phyloP scores from a whole-genome alignment of 2,113 vertebrate species.

The Lethenteron reissneri region DNA sequence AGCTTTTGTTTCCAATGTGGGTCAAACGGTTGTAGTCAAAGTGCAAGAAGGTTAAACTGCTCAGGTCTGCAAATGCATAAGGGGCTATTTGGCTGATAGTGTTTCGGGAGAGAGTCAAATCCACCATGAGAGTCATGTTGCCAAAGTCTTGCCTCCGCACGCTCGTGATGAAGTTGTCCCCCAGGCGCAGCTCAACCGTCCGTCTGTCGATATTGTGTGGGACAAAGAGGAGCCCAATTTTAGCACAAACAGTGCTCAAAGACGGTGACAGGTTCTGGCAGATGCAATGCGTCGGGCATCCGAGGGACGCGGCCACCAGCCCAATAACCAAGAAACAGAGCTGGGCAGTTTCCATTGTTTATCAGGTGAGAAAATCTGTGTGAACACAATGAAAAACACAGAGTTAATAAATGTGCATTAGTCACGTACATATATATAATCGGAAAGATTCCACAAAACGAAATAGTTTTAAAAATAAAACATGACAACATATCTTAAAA shows the following conservation, averaged over 20 bases:
- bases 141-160: slow-evolving; percentile 72
- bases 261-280: slow-evolving; percentile 97
- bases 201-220: slow-evolving; percentile 67
- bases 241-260: slow-evolving; percentile 79
- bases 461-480: too few species aligned
- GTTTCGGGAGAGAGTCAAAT: slow-evolving; percentile 80
- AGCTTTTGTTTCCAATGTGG: slow-evolving; percentile 56
- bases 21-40: slow-evolving; percentile 73
- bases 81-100: slow-evolving; percentile 81
- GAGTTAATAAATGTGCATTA: too few species aligned
- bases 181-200: slow-evolving; percentile 80
- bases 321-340: slow-evolving; percentile 70
- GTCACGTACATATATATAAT: too few species aligned
- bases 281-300: slow-evolving; percentile 92
- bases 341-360: slow-evolving; percentile 91
- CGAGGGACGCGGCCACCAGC: slow-evolving; percentile 42
- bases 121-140: slow-evolving; percentile 90
- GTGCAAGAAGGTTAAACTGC: slow-evolving; percentile 76
- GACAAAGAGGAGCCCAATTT: slow-evolving; percentile 85
- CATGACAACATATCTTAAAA: too few species aligned
- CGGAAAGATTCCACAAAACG: too few species aligned
- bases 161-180: slow-evolving; percentile 85
- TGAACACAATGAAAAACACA: too few species aligned
- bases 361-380: slow-evolving; percentile 18
- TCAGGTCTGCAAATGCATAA: slow-evolving; percentile 73